These are phyloP conservation scores for Aelia acuminata DNA, from an alignment of 2,888 invertebrate genomes.

Conservation along the genomic window DNA sequence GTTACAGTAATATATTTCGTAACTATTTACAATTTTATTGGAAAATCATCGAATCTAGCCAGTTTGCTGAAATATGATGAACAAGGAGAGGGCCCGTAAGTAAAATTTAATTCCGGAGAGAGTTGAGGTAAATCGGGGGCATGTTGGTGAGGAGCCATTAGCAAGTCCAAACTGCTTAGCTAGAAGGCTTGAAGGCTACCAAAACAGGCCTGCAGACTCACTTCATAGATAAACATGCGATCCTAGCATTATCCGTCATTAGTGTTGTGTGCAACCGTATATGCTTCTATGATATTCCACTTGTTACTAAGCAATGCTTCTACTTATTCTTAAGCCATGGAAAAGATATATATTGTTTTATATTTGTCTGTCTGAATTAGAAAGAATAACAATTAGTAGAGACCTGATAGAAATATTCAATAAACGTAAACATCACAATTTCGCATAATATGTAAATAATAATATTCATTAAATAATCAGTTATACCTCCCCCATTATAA, in stretches of 20 bases:
- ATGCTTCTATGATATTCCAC: not conserved
- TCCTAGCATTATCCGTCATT: not conserved
- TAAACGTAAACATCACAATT: too few species aligned
- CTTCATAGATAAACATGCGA: conserved; percentile 24
- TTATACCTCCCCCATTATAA: too few species aligned
- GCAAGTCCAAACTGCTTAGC: conserved; percentile 47
- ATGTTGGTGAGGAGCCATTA: conserved; percentile 31
- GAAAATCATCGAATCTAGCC: not conserved
- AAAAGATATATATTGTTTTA: too few species aligned
- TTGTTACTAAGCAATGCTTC: too few species aligned
- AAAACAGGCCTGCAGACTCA: not conserved
- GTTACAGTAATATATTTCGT: too few species aligned
- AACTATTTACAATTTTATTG: too few species aligned
- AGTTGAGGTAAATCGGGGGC: conserved; percentile 40
- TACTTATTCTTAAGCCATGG: too few species aligned
- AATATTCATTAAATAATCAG: too few species aligned
- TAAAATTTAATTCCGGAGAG: not conserved
- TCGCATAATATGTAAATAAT: too few species aligned
- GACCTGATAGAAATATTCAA: too few species aligned
- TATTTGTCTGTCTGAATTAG: too few species aligned
- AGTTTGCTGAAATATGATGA: conserved; percentile 19
- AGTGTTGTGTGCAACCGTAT: not conserved
- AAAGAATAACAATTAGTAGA: too few species aligned
- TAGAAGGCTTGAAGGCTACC: conserved; percentile 3
- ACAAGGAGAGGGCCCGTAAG: not conserved